Evolutionary conservation across 2,113 vertebrate species (phyloP).

Genomic region (Plestiodon gilberti): DNA sequence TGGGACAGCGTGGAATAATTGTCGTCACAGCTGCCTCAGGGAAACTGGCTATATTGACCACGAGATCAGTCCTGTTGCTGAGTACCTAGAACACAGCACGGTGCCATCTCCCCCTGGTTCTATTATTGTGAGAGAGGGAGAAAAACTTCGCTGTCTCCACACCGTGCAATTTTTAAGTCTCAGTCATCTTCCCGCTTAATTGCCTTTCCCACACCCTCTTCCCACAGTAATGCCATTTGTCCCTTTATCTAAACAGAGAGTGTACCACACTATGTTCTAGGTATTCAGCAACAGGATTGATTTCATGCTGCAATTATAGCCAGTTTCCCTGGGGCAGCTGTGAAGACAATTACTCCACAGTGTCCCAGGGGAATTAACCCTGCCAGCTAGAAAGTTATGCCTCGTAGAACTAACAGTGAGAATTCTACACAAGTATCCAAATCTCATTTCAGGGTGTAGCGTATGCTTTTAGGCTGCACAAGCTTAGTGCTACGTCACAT

Average conservation of each 20-base stretch:
- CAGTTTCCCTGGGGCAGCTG: not conserved
- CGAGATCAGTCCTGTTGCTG: too few relatives aligned
- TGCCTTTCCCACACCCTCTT: too few relatives aligned
- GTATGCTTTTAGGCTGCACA: not conserved
- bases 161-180: too few relatives aligned
- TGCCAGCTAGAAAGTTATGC: not conserved
- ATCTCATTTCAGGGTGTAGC: not conserved
- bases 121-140: too few relatives aligned
- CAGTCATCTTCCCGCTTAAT: too few relatives aligned
- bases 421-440: not conserved
- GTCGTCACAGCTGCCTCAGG: too few relatives aligned
- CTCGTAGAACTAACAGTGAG: not conserved
- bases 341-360: not conserved
- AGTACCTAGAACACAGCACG: too few relatives aligned
- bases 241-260: not conserved
- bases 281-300: not conserved
- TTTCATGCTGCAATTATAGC: not conserved
- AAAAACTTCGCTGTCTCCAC: too few relatives aligned
- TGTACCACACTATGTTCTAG: not conserved
- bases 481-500: not conserved
- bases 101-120: too few relatives aligned
- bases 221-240: too few relatives aligned
- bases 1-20: too few relatives aligned
- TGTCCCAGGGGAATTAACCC: not conserved
- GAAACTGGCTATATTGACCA: too few relatives aligned